A percentile compares a stretch with the other conserved stretches of the same genome.
Evolutionary conservation across 2,113 vertebrate genomes (phyloP).

Genomic region (Xyrauchen texanus): DNA sequence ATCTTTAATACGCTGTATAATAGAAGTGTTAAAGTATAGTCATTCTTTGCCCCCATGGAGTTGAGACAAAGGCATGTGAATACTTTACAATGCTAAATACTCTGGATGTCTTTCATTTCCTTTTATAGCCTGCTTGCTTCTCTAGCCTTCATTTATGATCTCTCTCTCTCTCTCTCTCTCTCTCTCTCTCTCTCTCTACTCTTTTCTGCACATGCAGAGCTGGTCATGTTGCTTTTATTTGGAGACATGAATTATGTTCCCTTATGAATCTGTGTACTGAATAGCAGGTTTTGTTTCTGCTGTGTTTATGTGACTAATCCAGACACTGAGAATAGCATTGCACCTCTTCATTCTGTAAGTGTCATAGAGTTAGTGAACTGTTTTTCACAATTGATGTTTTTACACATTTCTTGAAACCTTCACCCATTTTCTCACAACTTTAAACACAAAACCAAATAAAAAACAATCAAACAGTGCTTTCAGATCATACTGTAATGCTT

Average conservation of each 20-base stretch:
- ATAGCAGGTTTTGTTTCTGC: too few species aligned
- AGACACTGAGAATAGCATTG: too few species aligned
- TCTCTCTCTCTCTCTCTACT: not conserved
- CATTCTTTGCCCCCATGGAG: slow-evolving; percentile 57
- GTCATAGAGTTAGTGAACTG: too few species aligned
- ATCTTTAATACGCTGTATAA: not conserved
- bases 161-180: not conserved
- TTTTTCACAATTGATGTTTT: too few species aligned
- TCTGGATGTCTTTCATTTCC: slow-evolving; percentile 60
- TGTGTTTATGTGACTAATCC: too few species aligned
- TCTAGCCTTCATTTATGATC: not conserved
- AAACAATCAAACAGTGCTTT: too few species aligned
- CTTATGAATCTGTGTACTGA: not conserved
- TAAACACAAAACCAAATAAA: too few species aligned
- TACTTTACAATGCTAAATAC: slow-evolving; percentile 42
- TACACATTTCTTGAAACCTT: too few species aligned
- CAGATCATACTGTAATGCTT: too few species aligned
- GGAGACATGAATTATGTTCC: not conserved
- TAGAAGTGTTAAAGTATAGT: not conserved
- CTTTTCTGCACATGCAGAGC: not conserved
- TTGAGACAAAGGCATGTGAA: slow-evolving; percentile 60
- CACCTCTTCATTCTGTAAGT: too few species aligned
- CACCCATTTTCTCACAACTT: too few species aligned
- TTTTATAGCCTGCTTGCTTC: slow-evolving; percentile 70
- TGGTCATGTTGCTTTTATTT: not conserved